Conservation (phyloP, 2,113 vertebrate species). For the Gobius niger region DNA sequence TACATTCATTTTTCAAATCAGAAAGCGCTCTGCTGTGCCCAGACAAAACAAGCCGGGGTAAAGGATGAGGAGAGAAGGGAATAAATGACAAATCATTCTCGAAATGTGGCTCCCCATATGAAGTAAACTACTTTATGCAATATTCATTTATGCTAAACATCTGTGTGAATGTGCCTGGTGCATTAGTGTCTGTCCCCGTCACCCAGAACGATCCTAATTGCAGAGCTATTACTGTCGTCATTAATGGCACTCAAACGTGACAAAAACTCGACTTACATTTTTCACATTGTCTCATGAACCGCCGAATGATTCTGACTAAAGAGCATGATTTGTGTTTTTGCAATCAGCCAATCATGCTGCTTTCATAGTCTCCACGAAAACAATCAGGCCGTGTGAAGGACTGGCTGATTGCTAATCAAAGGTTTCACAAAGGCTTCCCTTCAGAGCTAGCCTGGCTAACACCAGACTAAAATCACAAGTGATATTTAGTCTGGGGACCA, state of each 20-base stretch:
- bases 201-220: not conserved
- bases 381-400: slow-evolving; percentile 34
- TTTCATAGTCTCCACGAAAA: slow-evolving; percentile 35
- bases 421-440: slow-evolving; percentile 12
- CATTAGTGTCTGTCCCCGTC: not conserved
- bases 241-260: not conserved
- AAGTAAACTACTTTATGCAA: not conserved
- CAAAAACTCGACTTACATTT: not conserved
- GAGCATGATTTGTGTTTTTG: slow-evolving; percentile 17
- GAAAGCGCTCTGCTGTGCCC: slow-evolving; percentile 13
- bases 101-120: not conserved
- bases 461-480: too few species aligned
- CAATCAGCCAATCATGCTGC: slow-evolving; percentile 40
- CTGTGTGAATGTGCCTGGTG: not conserved
- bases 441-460: not conserved
- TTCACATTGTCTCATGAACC: not conserved
- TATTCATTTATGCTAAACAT: not conserved
- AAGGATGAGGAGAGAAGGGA: not conserved
- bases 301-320: slow-evolving; percentile 16
- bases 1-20: slow-evolving; percentile 40
- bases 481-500: too few species aligned
- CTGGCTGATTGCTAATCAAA: slow-evolving; percentile 56
- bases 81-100: not conserved
- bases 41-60: not conserved
- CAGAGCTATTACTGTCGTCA: not conserved